Base-by-base conservation (phyloP, 37 sponge, comb jelly and placozoan species). In the Spongilla lacustris region DNA sequence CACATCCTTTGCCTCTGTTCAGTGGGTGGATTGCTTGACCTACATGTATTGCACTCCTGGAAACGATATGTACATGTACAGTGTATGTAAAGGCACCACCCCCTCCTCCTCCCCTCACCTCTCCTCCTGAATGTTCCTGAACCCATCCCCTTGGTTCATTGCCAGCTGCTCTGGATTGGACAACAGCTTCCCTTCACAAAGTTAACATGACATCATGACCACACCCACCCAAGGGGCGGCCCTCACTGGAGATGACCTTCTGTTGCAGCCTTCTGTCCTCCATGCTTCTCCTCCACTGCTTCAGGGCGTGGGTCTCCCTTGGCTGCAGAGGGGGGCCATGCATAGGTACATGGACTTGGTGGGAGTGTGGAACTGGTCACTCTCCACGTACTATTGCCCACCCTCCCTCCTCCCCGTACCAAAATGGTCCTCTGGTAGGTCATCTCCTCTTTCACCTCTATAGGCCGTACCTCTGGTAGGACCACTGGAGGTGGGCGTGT, bases 1-100 rank as follows among this genome's bases (percentile, higher is more conserved):
- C 50, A 97, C 98, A 92, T 94, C 98, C 98, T 86, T 96, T 96
- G 11, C 96, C 98, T 73, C 80, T 50, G 70, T 98, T 90, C 71
- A 96, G 28, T 11, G 81, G 48, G 48, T 96, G 96, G 2, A 94
- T 96, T 11, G 92, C 93, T 84, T 88, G 50, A 68, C 96, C 98
- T 66, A n/a, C n/a, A n/a, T n/a, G n/a, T n/a, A 98, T 85, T 36
- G 94, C 69, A 27, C 66, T 71, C 71, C 98, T 93, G 36, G 11
- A 58, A 50, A 35, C 5, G 13, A 41, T 71, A 13, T 12, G 4
- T 26, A 29, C 28, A 82, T 69, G 73, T 71, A 71, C 38, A 36
- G 24, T n/a, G 28, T 1, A 70, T 71, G 34, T 17, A 82, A n/a
- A 10, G 17, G 30, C 24, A 37, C 38, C 66, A 48, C 4, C 36